Evolutionary conservation across 2,113 vertebrate species (phyloP), one percentile per base, ranked within the genome.

Genomic region (Natator depressus): DNA sequence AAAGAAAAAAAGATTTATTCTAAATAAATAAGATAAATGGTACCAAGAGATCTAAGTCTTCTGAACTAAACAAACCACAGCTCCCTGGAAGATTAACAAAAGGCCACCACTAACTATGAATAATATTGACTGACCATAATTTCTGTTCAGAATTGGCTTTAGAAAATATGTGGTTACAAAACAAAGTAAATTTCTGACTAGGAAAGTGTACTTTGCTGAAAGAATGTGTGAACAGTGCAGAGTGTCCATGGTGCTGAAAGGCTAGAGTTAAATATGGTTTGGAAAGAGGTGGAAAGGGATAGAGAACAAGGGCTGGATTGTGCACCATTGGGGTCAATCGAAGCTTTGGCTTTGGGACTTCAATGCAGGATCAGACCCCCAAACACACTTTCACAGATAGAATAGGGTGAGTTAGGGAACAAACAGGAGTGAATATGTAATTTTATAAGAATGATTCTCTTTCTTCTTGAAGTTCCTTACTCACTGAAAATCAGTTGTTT

Each of bases 401-500:
- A 42, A 20, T 22, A 42, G n/a, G 10, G 35, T 72, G n/a, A 72
- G 22, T 42, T 75, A 75, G n/a, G 19, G n/a, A 75, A 38, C n/a
- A 42, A 75, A 75, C 19, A 75, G 22, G 69, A 75, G 10, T 75
- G 42, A 75, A 75, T 75, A 24, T 42, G 69, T 38, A 35, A 75
- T 75, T 75, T 38, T 75, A 38, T 75, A 22, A 38, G 31, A 65
- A 65, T 65, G 31, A 65, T 17, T 65, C 25, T 78, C 46, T 4
- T 31, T 49, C 4, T 16, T 55, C 12, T 0, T 7, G 1, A 5
- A 9, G 16, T 10, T 1, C 1, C 10, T 10, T 10, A 19, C 46
- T 42, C 16, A 1, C 2, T 4, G 2, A 47, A 27, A 10, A 4
- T 42, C 38, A 75, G n/a, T 24, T 42, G 0, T 0, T 6, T 5